These are phyloP conservation scores for Microlaimidae sp. DNA, from an alignment of 2,888 invertebrate species.

Conservation along the genomic window DNA sequence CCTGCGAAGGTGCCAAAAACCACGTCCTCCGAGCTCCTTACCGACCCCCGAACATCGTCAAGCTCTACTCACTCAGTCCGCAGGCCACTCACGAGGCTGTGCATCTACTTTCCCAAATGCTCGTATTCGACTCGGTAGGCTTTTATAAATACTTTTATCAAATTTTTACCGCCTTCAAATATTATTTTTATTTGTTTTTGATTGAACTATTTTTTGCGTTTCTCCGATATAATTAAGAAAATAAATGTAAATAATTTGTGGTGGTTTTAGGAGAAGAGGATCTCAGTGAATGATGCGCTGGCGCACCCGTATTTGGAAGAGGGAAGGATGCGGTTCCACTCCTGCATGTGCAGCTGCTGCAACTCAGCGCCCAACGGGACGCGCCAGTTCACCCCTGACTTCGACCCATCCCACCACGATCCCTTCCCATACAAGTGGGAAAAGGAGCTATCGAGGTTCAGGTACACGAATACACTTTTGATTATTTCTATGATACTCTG, in stretches of 20 bases:
- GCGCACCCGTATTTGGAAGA: constrained; percentile 94
- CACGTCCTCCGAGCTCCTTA: constrained; percentile 74
- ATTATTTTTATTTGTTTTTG: no score
- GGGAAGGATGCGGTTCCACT: constrained; percentile 91
- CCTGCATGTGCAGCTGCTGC: constrained; percentile 99
- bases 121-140: constrained; percentile 91
- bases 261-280: constrained; percentile 42
- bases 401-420: constrained; percentile 43
- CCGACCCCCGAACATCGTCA: constrained; percentile 50
- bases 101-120: constrained; percentile 86
- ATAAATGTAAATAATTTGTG: no score
- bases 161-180: no score
- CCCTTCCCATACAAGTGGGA: constrained; percentile 93
- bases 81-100: constrained; percentile 96
- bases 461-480: no score
- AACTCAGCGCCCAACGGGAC: constrained; percentile 20
- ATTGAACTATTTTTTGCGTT: no score
- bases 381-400: constrained; percentile 17
- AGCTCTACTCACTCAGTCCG: constrained; percentile 67
- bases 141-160: no score
- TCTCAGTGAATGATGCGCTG: constrained; percentile 80
- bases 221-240: no score
- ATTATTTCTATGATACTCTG: no score
- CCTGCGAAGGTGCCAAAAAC: constrained; percentile 80
- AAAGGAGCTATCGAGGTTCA: constrained; percentile 56